These are phyloP conservation scores for Drosophila testacea DNA, from an alignment of 2,888 invertebrate genomes.

Conservation along the genomic window DNA sequence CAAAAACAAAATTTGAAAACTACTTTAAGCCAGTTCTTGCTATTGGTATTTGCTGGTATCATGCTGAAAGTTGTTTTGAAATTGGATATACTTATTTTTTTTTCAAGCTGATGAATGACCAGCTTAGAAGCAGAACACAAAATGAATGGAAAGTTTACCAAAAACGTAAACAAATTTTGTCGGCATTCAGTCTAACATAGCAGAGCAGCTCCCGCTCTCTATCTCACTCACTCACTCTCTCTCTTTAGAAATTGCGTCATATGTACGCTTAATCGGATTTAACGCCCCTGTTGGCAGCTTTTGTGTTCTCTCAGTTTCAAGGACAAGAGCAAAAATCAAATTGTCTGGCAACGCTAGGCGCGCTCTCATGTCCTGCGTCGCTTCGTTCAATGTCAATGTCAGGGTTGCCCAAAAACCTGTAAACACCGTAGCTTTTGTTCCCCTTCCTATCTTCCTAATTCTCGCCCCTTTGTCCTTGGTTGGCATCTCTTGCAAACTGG, in stretches of 20 bases:
- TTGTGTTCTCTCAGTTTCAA: conserved; percentile 34
- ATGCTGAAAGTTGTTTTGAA: conserved; percentile 62
- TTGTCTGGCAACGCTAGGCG: conserved; percentile 53
- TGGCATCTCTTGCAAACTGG: conserved; percentile 45
- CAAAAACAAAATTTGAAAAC: conserved; percentile 55
- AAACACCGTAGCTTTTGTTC: conserved; percentile 29
- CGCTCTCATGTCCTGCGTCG: conserved; percentile 29
- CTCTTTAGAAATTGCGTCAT: conserved; percentile 64
- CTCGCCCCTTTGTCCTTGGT: conserved; percentile 12
- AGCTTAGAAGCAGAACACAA: conserved; percentile 10
- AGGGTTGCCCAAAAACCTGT: conserved; percentile 58
- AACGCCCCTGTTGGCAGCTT: conserved; percentile 24
- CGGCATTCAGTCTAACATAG: conserved; percentile 48
- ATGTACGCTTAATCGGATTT: conserved; percentile 37
- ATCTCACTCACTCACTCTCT: background rate
- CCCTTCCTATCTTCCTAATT: background rate
- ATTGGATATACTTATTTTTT: conserved; percentile 44
- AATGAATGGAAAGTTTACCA: conserved; percentile 18
- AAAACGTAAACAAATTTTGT: conserved; percentile 54
- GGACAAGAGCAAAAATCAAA: conserved; percentile 48
- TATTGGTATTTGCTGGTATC: conserved; percentile 29
- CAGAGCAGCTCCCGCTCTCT: background rate
- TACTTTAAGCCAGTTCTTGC: conserved; percentile 55
- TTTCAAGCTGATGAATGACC: conserved; percentile 16
- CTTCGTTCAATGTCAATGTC: conserved; percentile 60